Conservation (phyloP, 1,140 invertebrate species). For the Aphaenogaster floridana region DNA sequence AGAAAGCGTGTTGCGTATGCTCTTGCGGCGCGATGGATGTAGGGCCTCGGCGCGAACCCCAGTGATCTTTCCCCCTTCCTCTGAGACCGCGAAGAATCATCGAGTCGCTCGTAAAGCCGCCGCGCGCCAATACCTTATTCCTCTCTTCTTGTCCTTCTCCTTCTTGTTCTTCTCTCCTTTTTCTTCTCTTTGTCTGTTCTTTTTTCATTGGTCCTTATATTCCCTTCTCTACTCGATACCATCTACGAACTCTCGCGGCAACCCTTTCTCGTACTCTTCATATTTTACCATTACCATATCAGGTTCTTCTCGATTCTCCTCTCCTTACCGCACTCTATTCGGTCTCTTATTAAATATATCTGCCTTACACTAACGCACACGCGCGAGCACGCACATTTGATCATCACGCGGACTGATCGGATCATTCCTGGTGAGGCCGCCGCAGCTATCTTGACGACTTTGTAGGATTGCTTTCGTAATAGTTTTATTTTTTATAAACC, state of each 20-base stretch:
- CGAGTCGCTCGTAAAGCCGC: conserved; percentile 79
- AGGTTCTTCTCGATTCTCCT: conserved; percentile 76
- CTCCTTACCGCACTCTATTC: conserved; percentile 57
- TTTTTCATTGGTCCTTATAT: conserved; percentile 77
- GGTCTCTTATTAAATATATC: conserved; percentile 76
- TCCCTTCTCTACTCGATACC: conserved; percentile 77
- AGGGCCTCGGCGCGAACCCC: not conserved
- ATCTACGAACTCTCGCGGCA: conserved; percentile 73
- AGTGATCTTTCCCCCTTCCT: conserved; percentile 15
- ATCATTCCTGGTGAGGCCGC: conserved; percentile 33
- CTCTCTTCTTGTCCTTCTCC: conserved; percentile 63
- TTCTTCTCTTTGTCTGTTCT: conserved; percentile 59
- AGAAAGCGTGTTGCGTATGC: conserved; percentile 64
- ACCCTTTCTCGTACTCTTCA: conserved; percentile 73
- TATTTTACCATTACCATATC: conserved; percentile 81
- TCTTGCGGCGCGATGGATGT: conserved; percentile 63
- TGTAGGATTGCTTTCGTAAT: not conserved
- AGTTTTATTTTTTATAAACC: conserved; percentile 14
- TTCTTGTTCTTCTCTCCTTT: conserved; percentile 37
- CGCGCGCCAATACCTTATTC: conserved; percentile 68
- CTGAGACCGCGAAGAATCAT: conserved; percentile 74
- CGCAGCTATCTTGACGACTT: conserved; percentile 20
- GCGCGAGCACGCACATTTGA: conserved; percentile 61
- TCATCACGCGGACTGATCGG: conserved; percentile 49
- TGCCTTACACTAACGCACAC: conserved; percentile 55